Conservation (phyloP, 2,888 invertebrate genomes). For the Eristalis tenax region DNA sequence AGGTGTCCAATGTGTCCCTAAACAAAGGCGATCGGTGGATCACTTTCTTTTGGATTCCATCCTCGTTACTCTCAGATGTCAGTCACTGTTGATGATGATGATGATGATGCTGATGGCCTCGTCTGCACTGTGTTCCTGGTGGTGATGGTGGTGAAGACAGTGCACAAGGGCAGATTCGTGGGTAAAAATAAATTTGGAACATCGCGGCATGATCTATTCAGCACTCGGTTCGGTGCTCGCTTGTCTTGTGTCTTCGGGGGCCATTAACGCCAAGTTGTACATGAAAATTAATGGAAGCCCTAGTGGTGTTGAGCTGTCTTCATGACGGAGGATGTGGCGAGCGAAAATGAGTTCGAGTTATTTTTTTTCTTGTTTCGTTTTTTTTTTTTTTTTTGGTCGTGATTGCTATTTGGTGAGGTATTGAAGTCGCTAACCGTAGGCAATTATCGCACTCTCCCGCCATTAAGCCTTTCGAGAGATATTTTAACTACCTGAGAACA, state of each 20-base stretch:
- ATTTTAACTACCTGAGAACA: conserved; percentile 59
- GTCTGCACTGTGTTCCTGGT: not conserved
- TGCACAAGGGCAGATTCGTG: conserved; percentile 6
- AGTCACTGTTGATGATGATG: conserved; percentile 43
- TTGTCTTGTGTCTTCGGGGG: conserved; percentile 59
- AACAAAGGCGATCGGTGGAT: conserved; percentile 63
- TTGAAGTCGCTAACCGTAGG: conserved; percentile 60
- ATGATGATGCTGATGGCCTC: conserved; percentile 19
- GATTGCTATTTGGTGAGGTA: conserved; percentile 52
- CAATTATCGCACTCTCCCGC: conserved; percentile 65
- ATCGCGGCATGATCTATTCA: conserved; percentile 61
- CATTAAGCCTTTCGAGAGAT: conserved; percentile 38
- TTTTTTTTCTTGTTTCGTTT: not conserved
- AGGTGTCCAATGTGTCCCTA: conserved; percentile 43
- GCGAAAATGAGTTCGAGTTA: conserved; percentile 53
- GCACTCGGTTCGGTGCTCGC: not conserved
- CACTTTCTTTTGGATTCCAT: conserved; percentile 61
- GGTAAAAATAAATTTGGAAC: conserved; percentile 65
- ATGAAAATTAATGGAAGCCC: conserved; percentile 70
- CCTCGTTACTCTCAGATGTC: conserved; percentile 43
- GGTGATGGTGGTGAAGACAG: conserved; percentile 22
- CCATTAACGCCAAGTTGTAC: conserved; percentile 70
- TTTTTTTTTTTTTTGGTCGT: conserved; percentile 44
- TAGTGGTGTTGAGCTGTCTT: conserved; percentile 56
- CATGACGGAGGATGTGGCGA: conserved; percentile 36